Base-by-base conservation (phyloP, 2,888 invertebrate species). In the Eremobia ochroleuca region DNA sequence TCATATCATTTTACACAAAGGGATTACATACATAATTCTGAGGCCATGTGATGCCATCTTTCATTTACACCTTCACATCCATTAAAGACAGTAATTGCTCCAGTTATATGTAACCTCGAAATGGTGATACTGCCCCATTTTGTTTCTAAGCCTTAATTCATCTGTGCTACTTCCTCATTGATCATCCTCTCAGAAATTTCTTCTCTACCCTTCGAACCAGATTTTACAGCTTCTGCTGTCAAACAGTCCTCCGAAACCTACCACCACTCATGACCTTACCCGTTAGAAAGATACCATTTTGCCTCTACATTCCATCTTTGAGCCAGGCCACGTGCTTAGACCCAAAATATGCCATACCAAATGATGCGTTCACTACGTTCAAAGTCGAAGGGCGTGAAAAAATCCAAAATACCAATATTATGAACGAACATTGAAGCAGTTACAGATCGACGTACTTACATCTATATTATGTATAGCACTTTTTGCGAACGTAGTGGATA, bases 361-460 rank as follows among this genome's bases (percentile, higher is more conserved):
- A 31, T 64, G 49, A 78, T 82, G 62, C 43, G 52, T 78, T 58
- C 71, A 81, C 81, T 81, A 81, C 67, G 71, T 81, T 81, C 76
- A 52, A 58, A 34, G 5, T 43, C 31, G 9, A 31, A 40, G 40
- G 21, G 37, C 15, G 0, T 28, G 21, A 40, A 52, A 18, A 6
- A 9, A 58, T 74, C 21, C n/a, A 75, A 75, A 37, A 49, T 59
- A n/a, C 28, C 21, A 59, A 73, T n/a, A 59, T 43, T 31, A 21
- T 52, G 4, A 21, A 43, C 5, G 15, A 59, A 52, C 18, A 6
- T 31, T 28, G 59, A 62, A 49, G 9, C 58, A 68, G 31, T 64
- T 58, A 9, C 8, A 28, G 5, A 31, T 31, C 8, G 9, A 3
- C 9, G 34, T 34, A 18, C 49, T 18, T 9, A 49, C 2, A 15